A percentile compares a stretch with the other conserved stretches of the same genome.
These are phyloP conservation scores for Rhodophaea formosa DNA, from an alignment of 2,888 invertebrate genomes.

Conservation along the genomic window DNA sequence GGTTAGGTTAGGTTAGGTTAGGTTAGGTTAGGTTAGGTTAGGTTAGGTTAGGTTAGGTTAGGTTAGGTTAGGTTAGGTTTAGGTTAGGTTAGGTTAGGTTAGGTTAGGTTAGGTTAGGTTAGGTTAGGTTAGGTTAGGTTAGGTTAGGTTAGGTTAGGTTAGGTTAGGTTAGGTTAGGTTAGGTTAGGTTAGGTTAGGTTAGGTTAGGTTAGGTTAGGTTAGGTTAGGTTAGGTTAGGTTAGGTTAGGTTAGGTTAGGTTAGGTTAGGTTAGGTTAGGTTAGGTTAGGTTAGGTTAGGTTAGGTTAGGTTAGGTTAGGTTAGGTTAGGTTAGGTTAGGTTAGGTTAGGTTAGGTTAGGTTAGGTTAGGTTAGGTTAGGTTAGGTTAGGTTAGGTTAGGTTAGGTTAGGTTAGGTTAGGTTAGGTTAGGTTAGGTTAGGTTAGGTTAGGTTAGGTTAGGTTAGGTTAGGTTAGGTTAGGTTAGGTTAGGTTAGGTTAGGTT, in stretches of 20 bases:
- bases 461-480: constrained; percentile 21
- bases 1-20: constrained; percentile 31
- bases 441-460: constrained; percentile 20
- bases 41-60: constrained; percentile 28
- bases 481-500: constrained; percentile 21
- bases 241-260: constrained; percentile 1
- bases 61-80: constrained; percentile 28
- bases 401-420: constrained; percentile 22
- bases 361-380: constrained; percentile 21
- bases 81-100: constrained; percentile 29
- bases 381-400: constrained; percentile 20
- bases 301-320: constrained; percentile 20
- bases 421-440: constrained; percentile 22
- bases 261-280: constrained; percentile 10
- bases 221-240: constrained; percentile 4
- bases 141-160: constrained; percentile 24
- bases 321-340: constrained; percentile 22
- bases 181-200: constrained; percentile 18
- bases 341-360: constrained; percentile 21
- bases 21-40: constrained; percentile 33
- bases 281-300: constrained; percentile 10
- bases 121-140: constrained; percentile 25
- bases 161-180: constrained; percentile 22
- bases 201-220: constrained; percentile 11
- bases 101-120: constrained; percentile 31